A percentile compares a stretch with the other conserved stretches of the same genome.
Evolutionary conservation across 1,140 invertebrate species (phyloP).

Genomic region (Cryptotermes secundus): DNA sequence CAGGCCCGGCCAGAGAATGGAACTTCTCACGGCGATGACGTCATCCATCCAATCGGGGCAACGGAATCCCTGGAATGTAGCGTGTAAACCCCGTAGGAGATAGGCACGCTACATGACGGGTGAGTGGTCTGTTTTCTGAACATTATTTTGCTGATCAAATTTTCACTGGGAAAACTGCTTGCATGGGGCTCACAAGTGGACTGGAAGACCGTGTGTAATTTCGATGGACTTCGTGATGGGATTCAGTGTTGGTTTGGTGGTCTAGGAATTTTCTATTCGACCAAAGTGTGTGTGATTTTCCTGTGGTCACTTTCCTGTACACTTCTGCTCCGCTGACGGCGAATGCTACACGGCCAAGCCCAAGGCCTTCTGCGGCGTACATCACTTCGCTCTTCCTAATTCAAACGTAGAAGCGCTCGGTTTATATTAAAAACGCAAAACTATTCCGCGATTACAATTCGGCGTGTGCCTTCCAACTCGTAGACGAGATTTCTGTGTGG

Average conservation of each 20-base stretch:
- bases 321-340: not conserved
- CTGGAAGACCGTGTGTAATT: constrained; percentile 12
- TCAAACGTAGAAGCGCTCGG: not conserved
- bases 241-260: not conserved
- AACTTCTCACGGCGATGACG: constrained; percentile 38
- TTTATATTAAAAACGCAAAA: constrained; percentile 6
- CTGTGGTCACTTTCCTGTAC: not conserved
- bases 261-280: not conserved
- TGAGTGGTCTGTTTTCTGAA: constrained; percentile 54
- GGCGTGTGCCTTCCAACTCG: not conserved
- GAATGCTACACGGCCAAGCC: not conserved
- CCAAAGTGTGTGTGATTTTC: constrained; percentile 8
- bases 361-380: not conserved
- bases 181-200: constrained; percentile 32
- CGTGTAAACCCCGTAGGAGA: constrained; percentile 50
- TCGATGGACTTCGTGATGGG: constrained; percentile 7
- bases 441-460: constrained; percentile 1
- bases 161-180: constrained; percentile 43
- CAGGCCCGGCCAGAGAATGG: constrained; percentile 31
- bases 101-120: constrained; percentile 56
- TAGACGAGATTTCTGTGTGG: constrained; percentile 32
- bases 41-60: constrained; percentile 40
- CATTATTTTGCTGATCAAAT: constrained; percentile 59
- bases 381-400: not conserved
- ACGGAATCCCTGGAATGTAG: constrained; percentile 38